phyloP scores from a whole-genome alignment of 2,797 vertebrate species.

The Staurois parvus region DNA sequence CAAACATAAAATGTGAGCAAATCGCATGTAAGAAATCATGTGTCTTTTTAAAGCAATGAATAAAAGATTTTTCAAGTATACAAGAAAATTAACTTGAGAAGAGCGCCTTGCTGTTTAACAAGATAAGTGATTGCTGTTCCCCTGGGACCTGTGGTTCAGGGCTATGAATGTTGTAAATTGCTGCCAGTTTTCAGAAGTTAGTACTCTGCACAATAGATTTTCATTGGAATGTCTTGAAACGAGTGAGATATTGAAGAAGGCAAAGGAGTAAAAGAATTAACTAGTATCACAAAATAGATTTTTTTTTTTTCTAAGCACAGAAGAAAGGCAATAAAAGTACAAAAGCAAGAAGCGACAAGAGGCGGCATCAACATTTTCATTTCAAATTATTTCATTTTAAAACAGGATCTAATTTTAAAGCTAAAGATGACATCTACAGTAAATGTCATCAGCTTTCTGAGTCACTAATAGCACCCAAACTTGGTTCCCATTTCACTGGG shows the following conservation, averaged over 20 bases:
- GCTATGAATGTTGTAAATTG: neutral
- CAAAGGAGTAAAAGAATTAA: constrained; percentile 19
- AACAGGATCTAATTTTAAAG: neutral
- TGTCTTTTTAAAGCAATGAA: constrained; percentile 2
- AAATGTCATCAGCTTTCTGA: neutral
- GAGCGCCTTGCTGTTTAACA: neutral
- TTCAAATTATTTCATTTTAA: neutral
- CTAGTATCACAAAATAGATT: neutral
- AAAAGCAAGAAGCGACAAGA: constrained; percentile 5
- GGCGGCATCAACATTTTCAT: neutral
- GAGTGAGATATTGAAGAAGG: neutral
- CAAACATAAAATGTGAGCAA: neutral
- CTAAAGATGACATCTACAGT: neutral
- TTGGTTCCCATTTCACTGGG: neutral
- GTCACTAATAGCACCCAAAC: neutral
- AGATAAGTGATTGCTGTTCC: neutral
- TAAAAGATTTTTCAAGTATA: constrained; percentile 11
- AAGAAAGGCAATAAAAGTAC: neutral
- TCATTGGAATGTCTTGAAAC: constrained; percentile 24
- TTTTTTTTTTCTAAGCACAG: neutral
- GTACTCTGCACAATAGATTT: constrained; percentile 1
- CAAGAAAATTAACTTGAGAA: neutral
- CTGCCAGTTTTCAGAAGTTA: neutral
- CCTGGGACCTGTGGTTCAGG: neutral
- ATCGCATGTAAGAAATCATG: neutral